Evolutionary conservation across 2,113 vertebrate genomes (phyloP).

Genomic region (Dromiciops gliroides): DNA sequence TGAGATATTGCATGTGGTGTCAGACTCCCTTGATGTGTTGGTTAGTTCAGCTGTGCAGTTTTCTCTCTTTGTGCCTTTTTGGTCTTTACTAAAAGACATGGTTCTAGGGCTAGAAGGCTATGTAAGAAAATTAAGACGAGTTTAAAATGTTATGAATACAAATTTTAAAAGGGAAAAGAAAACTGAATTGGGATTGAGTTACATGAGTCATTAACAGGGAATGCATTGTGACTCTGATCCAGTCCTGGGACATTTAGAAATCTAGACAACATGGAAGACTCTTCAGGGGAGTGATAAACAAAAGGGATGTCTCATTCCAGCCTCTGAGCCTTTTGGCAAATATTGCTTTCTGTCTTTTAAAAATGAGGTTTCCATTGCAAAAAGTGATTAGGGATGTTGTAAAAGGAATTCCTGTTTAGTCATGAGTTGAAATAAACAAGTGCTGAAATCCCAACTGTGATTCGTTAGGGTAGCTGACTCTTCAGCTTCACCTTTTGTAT

Average conservation of each 20-base stretch:
- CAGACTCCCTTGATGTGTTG: background rate
- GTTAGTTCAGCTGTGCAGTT: background rate
- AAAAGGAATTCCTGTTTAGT: background rate
- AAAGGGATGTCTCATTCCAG: background rate
- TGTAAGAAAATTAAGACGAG: background rate
- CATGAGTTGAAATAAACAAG: background rate
- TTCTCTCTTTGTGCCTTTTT: background rate
- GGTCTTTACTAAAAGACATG: background rate
- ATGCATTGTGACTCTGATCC: background rate
- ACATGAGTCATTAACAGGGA: background rate
- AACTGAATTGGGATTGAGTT: background rate
- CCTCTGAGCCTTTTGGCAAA: background rate
- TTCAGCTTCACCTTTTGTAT: too few species aligned
- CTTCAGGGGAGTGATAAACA: too few species aligned
- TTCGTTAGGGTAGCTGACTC: too few species aligned
- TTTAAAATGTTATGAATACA: background rate
- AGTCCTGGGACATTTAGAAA: background rate
- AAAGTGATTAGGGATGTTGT: background rate
- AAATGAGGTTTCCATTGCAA: background rate
- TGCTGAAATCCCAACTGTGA: background rate
- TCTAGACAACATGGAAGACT: background rate
- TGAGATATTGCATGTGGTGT: background rate
- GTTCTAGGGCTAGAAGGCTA: background rate
- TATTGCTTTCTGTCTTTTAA: background rate
- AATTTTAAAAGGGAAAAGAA: background rate